Conservation (phyloP, 2,888 invertebrate species). For the Pheosia gnoma region DNA sequence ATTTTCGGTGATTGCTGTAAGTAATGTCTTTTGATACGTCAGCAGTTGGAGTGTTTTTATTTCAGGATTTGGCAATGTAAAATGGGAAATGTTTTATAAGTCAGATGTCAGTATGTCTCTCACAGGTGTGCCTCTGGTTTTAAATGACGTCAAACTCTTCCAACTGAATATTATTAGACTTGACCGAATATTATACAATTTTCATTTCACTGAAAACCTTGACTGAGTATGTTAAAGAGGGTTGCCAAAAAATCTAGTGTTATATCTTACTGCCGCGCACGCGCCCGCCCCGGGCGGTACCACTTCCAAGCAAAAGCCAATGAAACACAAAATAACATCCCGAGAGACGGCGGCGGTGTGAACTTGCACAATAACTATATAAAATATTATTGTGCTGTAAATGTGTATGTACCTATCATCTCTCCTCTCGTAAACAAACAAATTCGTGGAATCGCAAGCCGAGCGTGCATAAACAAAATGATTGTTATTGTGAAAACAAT, state of each 20-base stretch:
- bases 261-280: not conserved
- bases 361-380: slow-evolving; percentile 2
- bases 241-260: slow-evolving; percentile 4
- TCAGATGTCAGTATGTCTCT: not conserved
- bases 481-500: slow-evolving; percentile 10
- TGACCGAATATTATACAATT: not conserved
- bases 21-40: not conserved
- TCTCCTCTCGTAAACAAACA: slow-evolving; percentile 2
- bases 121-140: not conserved
- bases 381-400: not conserved
- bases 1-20: not conserved
- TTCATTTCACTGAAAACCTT: slow-evolving; percentile 3
- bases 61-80: not conserved
- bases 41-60: not conserved
- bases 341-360: not conserved
- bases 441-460: not conserved
- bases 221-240: not conserved
- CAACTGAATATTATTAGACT: not conserved
- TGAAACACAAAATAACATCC: slow-evolving; percentile 1
- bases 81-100: too few species aligned
- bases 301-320: slow-evolving; percentile 4
- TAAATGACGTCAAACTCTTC: not conserved
- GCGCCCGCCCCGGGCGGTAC: not conserved
- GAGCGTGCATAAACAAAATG: not conserved
- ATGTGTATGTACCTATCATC: not conserved